Conservation (phyloP, 2,797 vertebrate genomes). For the Squalus acanthias region DNA sequence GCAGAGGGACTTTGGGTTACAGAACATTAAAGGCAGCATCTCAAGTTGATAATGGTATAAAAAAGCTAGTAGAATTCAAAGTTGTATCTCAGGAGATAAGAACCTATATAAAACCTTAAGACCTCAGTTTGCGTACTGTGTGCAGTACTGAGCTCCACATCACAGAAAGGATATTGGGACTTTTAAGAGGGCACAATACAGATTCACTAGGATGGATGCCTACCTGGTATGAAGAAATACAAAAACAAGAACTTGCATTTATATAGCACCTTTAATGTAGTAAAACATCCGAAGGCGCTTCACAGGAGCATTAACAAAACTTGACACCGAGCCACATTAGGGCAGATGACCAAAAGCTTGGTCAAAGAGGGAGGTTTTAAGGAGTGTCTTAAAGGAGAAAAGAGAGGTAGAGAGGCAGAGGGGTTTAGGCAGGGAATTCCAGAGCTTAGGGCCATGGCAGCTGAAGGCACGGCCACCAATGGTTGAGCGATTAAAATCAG, state of each 20-base stretch:
- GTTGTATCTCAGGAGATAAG: neutral
- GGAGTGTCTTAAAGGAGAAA: no score
- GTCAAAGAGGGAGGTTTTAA: no score
- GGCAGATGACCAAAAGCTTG: neutral
- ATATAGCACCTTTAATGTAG: neutral
- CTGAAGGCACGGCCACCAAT: no score
- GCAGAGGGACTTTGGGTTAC: neutral
- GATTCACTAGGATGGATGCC: neutral
- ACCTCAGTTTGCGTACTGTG: neutral
- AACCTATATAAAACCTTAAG: neutral
- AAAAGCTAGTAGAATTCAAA: neutral
- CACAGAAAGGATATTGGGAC: neutral
- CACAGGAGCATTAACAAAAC: neutral
- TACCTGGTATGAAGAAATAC: neutral
- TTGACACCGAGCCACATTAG: neutral
- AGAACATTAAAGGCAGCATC: neutral
- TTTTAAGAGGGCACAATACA: neutral
- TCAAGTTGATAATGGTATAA: neutral
- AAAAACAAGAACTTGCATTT: neutral
- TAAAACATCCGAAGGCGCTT: neutral
- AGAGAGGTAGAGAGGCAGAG: no score
- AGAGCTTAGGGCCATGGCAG: no score
- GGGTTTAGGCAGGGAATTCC: no score
- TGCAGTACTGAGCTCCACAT: neutral
- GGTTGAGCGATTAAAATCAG: no score